A percentile compares a stretch with the other conserved stretches of the same genome.
phyloP scores from a whole-genome alignment of 2,797 vertebrate genomes.

The Channallabes apus region DNA sequence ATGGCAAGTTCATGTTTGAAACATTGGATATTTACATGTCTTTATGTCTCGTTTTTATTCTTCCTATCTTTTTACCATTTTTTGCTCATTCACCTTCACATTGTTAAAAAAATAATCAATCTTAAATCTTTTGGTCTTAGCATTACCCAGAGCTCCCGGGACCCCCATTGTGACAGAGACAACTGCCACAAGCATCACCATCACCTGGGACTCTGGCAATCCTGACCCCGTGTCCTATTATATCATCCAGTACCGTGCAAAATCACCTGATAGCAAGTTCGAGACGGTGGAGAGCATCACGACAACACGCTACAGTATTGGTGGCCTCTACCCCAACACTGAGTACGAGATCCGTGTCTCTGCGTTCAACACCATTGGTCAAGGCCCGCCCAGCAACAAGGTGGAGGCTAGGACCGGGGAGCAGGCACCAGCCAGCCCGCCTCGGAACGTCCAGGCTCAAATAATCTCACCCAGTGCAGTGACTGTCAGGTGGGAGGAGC shows the following conservation, averaged over 20 bases:
- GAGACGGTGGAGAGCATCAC: conserved; percentile 97
- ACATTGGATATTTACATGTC: background rate
- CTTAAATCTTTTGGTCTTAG: conserved; percentile 64
- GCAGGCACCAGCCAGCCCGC: conserved; percentile 93
- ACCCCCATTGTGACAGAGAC: conserved; percentile 94
- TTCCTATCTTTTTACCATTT: background rate
- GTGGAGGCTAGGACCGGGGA: conserved; percentile 94
- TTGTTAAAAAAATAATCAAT: background rate
- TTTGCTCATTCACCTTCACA: background rate
- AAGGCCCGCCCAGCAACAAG: conserved; percentile 87
- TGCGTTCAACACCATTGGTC: conserved; percentile 94
- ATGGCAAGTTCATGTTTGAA: background rate
- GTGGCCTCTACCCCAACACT: conserved; percentile 95
- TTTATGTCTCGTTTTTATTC: background rate
- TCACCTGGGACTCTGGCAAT: conserved; percentile 98
- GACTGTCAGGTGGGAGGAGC: conserved; percentile 98
- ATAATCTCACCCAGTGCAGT: conserved; percentile 92
- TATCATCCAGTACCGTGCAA: conserved; percentile 95
- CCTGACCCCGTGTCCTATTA: conserved; percentile 96
- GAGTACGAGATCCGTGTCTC: conserved; percentile 97
- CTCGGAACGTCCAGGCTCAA: conserved; percentile 89
- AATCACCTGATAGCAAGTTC: conserved; percentile 91
- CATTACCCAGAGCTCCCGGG: conserved; percentile 93
- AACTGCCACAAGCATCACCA: conserved; percentile 95
- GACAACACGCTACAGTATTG: conserved; percentile 97